Evolutionary conservation across 2,113 vertebrate species (phyloP).

Genomic region (Cavia aperea): DNA sequence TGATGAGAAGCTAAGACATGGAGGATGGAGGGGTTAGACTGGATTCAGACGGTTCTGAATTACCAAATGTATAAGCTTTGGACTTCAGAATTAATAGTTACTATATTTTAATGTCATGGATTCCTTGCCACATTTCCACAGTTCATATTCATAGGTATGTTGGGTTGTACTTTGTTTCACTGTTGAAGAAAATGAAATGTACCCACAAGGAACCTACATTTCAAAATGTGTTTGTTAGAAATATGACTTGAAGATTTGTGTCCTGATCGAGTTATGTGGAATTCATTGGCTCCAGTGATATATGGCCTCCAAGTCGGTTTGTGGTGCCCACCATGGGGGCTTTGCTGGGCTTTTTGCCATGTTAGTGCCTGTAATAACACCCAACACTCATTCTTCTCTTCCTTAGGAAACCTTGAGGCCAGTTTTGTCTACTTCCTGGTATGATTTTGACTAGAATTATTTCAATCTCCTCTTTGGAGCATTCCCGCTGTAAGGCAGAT

Average conservation of each 20-base stretch:
- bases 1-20: not conserved
- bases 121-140: conserved; percentile 43
- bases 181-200: conserved; percentile 48
- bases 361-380: not conserved
- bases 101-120: conserved; percentile 2
- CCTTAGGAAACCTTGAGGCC: not conserved
- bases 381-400: not conserved
- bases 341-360: not conserved
- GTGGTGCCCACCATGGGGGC: not conserved
- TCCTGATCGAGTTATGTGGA: not conserved
- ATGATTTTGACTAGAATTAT: not conserved
- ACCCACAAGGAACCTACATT: conserved; percentile 36
- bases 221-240: conserved; percentile 42
- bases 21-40: conserved; percentile 1
- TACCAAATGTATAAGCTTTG: conserved; percentile 32
- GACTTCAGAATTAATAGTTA: conserved; percentile 41
- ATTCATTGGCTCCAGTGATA: conserved; percentile 7
- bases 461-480: conserved; percentile 4
- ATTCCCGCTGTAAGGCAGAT: not conserved
- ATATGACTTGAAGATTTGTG: conserved; percentile 20
- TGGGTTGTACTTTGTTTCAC: conserved; percentile 46
- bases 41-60: conserved; percentile 33
- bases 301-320: not conserved
- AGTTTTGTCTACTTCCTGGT: conserved; percentile 6
- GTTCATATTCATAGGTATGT: conserved; percentile 17